Conservation (phyloP, 2,888 invertebrate genomes). For the Caenorhabditis zanzibari region DNA sequence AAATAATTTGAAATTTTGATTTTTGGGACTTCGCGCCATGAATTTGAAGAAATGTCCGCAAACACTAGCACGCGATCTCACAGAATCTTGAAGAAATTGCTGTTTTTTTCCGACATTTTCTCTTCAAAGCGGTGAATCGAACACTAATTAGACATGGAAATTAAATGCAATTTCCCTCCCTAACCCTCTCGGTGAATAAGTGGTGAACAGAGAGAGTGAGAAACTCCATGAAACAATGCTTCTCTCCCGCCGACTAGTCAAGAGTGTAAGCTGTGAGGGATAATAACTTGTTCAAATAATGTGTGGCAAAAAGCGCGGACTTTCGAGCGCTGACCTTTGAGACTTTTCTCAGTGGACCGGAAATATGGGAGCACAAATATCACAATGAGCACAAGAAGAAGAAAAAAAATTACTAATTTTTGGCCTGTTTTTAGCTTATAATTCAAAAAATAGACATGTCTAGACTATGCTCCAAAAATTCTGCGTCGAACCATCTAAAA, state of each 20-base stretch:
- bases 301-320: slow-evolving; percentile 53
- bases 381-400: slow-evolving; percentile 9
- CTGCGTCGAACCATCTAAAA: too few species aligned
- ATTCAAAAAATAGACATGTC: too few species aligned
- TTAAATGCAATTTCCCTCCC: slow-evolving; percentile 6
- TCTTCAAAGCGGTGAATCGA: slow-evolving; percentile 4
- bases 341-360: slow-evolving; percentile 18
- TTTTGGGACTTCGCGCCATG: slow-evolving; percentile 4
- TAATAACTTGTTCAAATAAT: slow-evolving; percentile 59
- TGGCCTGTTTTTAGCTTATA: too few species aligned
- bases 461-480: too few species aligned
- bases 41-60: slow-evolving; percentile 27
- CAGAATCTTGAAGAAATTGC: neutral
- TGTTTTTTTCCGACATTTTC: neutral
- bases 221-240: slow-evolving; percentile 59
- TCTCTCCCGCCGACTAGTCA: slow-evolving; percentile 23
- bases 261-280: slow-evolving; percentile 60
- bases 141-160: slow-evolving; percentile 44
- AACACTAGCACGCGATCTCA: slow-evolving; percentile 18
- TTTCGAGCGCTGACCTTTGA: slow-evolving; percentile 40
- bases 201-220: neutral
- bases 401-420: too few species aligned
- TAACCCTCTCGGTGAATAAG: too few species aligned
- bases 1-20: slow-evolving; percentile 9
- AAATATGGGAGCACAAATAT: slow-evolving; percentile 1